Evolutionary conservation across 2,888 invertebrate genomes (phyloP).

Genomic region (Trachelus troglodyta): DNA sequence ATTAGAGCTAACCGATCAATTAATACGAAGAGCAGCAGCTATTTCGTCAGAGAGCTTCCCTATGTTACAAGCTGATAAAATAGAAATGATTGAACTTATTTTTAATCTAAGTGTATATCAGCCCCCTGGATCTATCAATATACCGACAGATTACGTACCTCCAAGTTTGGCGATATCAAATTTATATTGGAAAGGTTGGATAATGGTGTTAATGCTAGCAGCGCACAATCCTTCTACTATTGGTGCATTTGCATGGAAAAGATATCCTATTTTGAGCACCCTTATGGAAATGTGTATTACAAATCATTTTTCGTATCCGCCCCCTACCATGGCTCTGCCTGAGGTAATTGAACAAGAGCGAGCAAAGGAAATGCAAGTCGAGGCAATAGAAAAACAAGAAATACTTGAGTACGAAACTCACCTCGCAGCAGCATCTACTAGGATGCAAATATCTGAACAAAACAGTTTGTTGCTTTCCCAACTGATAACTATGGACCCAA

Average conservation of each 20-base stretch:
- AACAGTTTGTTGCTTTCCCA: slow-evolving; percentile 87
- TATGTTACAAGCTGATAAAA: slow-evolving; percentile 80
- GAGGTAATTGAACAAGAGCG: slow-evolving; percentile 72
- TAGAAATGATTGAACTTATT: slow-evolving; percentile 88
- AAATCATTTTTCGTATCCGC: slow-evolving; percentile 80
- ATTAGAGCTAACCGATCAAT: slow-evolving; percentile 86
- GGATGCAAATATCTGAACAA: slow-evolving; percentile 89
- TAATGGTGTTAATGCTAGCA: slow-evolving; percentile 85
- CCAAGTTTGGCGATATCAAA: slow-evolving; percentile 92
- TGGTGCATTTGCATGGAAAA: slow-evolving; percentile 88
- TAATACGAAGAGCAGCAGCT: slow-evolving; percentile 86
- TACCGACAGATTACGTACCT: slow-evolving; percentile 86
- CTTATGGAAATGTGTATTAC: slow-evolving; percentile 98
- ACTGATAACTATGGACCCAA: slow-evolving; percentile 87
- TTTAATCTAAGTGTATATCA: slow-evolving; percentile 92
- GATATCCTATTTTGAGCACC: slow-evolving; percentile 89
- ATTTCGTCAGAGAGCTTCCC: slow-evolving; percentile 79
- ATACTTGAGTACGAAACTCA: slow-evolving; percentile 92
- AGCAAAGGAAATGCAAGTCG: slow-evolving; percentile 76
- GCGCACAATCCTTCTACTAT: slow-evolving; percentile 93
- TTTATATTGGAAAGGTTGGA: slow-evolving; percentile 96
- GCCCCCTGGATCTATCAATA: slow-evolving; percentile 90
- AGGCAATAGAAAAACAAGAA: slow-evolving; percentile 79
- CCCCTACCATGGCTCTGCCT: slow-evolving; percentile 73
- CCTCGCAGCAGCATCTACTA: slow-evolving; percentile 89